Percentiles rank a stretch among this genome's conserved stretches.
These are phyloP conservation scores for Amblyteles armatorius DNA, from an alignment of 2,888 invertebrate genomes.

Conservation along the genomic window DNA sequence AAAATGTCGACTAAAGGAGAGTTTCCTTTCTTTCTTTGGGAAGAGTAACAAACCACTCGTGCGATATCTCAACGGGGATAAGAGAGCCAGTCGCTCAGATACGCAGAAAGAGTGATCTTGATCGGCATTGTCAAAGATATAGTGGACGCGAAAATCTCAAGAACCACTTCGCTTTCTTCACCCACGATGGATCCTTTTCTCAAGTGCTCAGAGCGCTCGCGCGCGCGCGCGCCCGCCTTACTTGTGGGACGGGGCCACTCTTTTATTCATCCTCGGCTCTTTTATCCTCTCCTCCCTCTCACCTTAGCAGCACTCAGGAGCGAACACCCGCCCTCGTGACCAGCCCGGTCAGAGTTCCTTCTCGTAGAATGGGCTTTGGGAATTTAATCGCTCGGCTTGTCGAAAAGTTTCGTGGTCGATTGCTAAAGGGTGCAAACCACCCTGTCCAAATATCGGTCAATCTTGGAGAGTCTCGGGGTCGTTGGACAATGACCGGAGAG, in stretches of 20 bases:
- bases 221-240: constrained; percentile 26
- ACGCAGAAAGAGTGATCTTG: constrained; percentile 59
- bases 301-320: constrained; percentile 42
- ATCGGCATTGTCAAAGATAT: constrained; percentile 66
- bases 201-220: constrained; percentile 51
- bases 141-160: constrained; percentile 64
- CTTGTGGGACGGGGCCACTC: constrained; percentile 22
- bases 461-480: constrained; percentile 59
- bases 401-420: constrained; percentile 50
- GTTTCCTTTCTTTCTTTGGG: constrained; percentile 26
- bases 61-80: constrained; percentile 40
- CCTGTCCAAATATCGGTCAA: constrained; percentile 67
- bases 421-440: constrained; percentile 39
- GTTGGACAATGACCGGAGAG: constrained; percentile 48
- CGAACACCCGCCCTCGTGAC: constrained; percentile 49
- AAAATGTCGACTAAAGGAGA: not conserved
- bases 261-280: constrained; percentile 55
- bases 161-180: constrained; percentile 67
- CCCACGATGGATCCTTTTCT: constrained; percentile 60
- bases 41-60: constrained; percentile 54
- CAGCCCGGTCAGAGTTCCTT: constrained; percentile 51
- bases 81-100: constrained; percentile 40
- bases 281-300: constrained; percentile 47
- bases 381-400: constrained; percentile 64
- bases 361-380: constrained; percentile 57